Evolutionary conservation across 1,140 invertebrate genomes (phyloP).

Genomic region (Cepaea nemoralis): DNA sequence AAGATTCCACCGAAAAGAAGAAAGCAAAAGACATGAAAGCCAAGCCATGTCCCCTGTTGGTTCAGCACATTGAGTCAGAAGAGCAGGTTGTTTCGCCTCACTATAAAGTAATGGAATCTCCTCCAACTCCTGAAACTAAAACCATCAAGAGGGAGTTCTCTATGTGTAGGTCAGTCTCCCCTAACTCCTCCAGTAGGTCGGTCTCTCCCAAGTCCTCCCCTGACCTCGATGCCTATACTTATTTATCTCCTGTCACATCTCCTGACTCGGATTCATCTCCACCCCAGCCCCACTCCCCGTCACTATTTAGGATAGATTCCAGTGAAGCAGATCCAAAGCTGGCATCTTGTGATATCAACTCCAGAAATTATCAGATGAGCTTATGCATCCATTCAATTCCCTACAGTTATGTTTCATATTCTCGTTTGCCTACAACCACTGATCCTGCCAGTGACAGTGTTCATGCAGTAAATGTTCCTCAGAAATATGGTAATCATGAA

Average conservation of each 20-base stretch:
- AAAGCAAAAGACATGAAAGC: conserved; percentile 66
- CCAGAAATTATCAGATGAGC: too few species aligned
- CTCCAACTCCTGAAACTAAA: conserved; percentile 63
- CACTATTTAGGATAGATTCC: conserved; percentile 58
- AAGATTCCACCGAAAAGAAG: conserved; percentile 47
- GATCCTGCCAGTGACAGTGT: neutral
- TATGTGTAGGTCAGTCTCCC: conserved; percentile 63
- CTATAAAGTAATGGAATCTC: conserved; percentile 66
- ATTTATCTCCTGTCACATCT: conserved; percentile 66
- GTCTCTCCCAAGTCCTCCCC: conserved; percentile 62
- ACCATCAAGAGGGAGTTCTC: conserved; percentile 64
- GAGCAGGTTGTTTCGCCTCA: conserved; percentile 64
- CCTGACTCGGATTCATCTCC: conserved; percentile 67
- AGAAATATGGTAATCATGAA: too few species aligned
- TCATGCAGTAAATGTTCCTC: too few species aligned
- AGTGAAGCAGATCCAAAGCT: conserved; percentile 47
- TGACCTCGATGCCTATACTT: conserved; percentile 57
- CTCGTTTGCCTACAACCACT: neutral
- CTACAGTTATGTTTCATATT: too few species aligned
- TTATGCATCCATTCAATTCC: too few species aligned
- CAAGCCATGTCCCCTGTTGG: conserved; percentile 60
- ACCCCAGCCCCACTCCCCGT: conserved; percentile 67
- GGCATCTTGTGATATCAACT: too few species aligned
- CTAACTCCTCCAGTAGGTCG: conserved; percentile 61
- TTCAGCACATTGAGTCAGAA: conserved; percentile 64